These are phyloP conservation scores for Pheosia gnoma DNA, from an alignment of 2,888 invertebrate genomes.

Conservation along the genomic window DNA sequence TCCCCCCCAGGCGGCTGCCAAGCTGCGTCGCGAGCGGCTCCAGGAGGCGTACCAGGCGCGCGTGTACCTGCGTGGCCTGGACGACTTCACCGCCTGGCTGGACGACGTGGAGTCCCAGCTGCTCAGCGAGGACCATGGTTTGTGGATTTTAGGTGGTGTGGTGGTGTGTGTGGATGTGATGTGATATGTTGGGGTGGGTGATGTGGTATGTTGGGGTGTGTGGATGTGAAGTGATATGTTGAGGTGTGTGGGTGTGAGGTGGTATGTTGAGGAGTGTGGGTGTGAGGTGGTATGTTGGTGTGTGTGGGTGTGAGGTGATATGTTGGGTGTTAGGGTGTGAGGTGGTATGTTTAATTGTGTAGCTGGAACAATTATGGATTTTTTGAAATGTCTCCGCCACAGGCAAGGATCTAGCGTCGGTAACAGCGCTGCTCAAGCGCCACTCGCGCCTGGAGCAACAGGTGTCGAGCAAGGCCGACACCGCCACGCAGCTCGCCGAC, in stretches of 20 bases:
- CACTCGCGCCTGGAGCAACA: conserved; percentile 94
- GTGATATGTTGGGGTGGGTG: no score
- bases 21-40: conserved; percentile 92
- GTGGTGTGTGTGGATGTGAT: neutral
- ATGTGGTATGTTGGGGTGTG: no score
- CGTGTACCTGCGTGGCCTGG: conserved; percentile 93
- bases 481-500: conserved; percentile 91
- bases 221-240: no score
- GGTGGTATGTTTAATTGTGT: no score
- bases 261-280: no score
- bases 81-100: conserved; percentile 97
- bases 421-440: conserved; percentile 91
- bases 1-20: conserved; percentile 85
- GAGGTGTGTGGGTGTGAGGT: no score
- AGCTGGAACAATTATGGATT: neutral
- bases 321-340: no score
- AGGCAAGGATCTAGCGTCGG: conserved; percentile 95
- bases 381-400: conserved; percentile 4
- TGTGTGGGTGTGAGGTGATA: no score
- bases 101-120: conserved; percentile 87
- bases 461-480: conserved; percentile 92
- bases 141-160: conserved; percentile 7
- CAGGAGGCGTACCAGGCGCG: conserved; percentile 96
- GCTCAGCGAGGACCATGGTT: conserved; percentile 78
- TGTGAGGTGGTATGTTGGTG: no score